Evolutionary conservation across 1,140 invertebrate species (phyloP).

Genomic region (Sesamia nonagrioides): DNA sequence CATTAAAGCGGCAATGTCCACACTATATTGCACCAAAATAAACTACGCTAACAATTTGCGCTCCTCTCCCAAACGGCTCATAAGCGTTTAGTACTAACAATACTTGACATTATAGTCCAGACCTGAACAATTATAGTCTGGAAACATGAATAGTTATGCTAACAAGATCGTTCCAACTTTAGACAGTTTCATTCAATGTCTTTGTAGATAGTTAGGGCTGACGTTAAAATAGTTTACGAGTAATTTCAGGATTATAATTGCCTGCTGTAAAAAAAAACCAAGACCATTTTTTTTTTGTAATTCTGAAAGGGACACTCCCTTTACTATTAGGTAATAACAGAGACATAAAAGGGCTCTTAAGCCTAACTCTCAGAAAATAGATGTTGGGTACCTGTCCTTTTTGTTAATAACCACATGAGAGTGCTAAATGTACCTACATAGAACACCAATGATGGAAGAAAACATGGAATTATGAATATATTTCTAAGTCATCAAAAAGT

Average conservation of each 20-base stretch:
- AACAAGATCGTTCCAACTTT: slow-evolving; percentile 11
- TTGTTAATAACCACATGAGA: no score
- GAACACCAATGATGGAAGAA: no score
- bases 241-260: background rate
- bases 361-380: no score
- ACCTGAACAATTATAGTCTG: slow-evolving; percentile 10
- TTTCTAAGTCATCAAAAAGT: background rate
- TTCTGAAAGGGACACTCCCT: no score
- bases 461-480: no score
- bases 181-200: slow-evolving; percentile 17
- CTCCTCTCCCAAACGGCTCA: background rate
- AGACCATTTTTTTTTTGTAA: no score
- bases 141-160: slow-evolving; percentile 15
- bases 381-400: no score
- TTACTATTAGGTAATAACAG: no score
- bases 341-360: no score
- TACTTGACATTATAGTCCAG: slow-evolving; percentile 2
- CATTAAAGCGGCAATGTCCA: background rate
- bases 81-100: background rate
- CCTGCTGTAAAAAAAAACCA: background rate
- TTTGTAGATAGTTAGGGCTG: background rate
- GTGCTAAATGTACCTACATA: no score
- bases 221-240: background rate
- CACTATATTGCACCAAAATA: background rate
- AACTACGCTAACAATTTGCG: slow-evolving; percentile 1